A percentile compares a stretch with the other conserved stretches of the same genome.
Conservation (phyloP, 2,113 vertebrate species). For the Psephotus haematonotus region DNA sequence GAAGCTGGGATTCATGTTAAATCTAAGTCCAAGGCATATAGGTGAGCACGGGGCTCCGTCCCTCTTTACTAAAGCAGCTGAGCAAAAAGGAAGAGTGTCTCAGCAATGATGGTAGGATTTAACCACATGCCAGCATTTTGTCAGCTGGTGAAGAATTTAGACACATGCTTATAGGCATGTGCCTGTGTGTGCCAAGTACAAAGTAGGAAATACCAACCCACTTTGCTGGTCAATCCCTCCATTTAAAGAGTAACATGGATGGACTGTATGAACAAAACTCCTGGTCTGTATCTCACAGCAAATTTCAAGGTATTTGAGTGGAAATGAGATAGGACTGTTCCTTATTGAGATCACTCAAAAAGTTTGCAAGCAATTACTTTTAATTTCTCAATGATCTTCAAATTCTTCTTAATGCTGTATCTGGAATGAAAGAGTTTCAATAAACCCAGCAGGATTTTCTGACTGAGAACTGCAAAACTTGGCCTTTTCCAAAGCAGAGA, state of each 20-base stretch:
- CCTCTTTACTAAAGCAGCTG: background rate
- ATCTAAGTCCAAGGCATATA: background rate
- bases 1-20: background rate
- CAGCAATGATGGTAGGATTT: background rate
- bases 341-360: background rate
- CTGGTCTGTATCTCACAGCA: background rate
- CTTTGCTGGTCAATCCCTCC: background rate
- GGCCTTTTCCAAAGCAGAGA: background rate
- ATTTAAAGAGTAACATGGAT: background rate
- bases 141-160: background rate
- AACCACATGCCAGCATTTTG: background rate
- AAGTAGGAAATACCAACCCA: background rate
- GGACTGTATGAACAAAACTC: background rate
- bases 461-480: background rate
- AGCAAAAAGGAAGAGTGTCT: background rate
- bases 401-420: background rate
- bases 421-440: background rate
- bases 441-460: background rate
- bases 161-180: background rate
- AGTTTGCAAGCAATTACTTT: background rate
- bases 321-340: background rate
- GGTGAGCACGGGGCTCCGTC: background rate
- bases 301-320: background rate
- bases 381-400: background rate
- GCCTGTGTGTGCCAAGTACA: background rate